Evolutionary conservation across 2,888 invertebrate genomes (phyloP).

Genomic region (Ornithoptera alexandrae): DNA sequence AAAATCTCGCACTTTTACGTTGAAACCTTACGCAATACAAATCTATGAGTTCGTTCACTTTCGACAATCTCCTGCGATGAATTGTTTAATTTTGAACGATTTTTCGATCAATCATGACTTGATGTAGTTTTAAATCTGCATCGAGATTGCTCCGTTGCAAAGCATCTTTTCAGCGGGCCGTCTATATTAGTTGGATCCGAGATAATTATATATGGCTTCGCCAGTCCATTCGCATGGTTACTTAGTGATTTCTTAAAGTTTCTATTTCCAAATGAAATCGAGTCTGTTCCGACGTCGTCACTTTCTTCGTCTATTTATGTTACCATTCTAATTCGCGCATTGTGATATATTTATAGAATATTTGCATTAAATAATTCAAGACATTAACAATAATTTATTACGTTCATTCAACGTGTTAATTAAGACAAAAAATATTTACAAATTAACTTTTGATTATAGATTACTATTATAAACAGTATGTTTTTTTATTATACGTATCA

Average conservation of each 20-base stretch:
- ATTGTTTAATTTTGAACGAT: conserved; percentile 38
- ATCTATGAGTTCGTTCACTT: conserved; percentile 23
- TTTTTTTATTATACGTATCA: not conserved
- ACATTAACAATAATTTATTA: too few species aligned
- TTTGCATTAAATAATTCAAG: not conserved
- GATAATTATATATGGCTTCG: too few species aligned
- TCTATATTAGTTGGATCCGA: too few species aligned
- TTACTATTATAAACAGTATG: too few species aligned
- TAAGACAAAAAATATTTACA: too few species aligned
- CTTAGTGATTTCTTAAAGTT: conserved; percentile 2
- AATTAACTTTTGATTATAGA: too few species aligned
- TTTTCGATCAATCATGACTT: conserved; percentile 9
- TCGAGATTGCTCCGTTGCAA: too few species aligned
- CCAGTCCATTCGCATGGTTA: too few species aligned
- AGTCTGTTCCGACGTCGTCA: not conserved
- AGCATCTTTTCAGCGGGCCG: too few species aligned
- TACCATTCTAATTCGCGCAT: not conserved
- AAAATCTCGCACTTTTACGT: not conserved
- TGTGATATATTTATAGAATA: not conserved
- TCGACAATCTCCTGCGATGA: conserved; percentile 41
- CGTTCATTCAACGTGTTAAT: too few species aligned
- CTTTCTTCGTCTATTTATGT: conserved; percentile 4
- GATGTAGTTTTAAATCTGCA: too few species aligned
- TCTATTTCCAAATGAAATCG: conserved; percentile 6
- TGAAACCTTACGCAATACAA: not conserved